phyloP scores from a whole-genome alignment of 1,140 invertebrate genomes.

The Aporrectodea caliginosa region DNA sequence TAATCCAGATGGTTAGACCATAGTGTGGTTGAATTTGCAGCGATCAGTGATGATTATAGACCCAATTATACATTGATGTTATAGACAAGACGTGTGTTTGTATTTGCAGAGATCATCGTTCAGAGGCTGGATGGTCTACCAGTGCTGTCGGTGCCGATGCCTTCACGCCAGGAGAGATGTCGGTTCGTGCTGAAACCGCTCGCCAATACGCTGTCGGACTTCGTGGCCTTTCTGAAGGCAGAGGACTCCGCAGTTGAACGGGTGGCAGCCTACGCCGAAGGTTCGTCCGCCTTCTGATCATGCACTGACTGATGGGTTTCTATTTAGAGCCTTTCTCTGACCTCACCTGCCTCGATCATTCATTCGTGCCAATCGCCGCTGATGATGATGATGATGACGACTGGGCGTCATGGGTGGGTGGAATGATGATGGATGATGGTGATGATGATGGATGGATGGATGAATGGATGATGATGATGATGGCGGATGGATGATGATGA shows the following conservation, averaged over 20 bases:
- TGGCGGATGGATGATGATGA: constrained; percentile 67
- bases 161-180: constrained; percentile 81
- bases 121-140: constrained; percentile 66
- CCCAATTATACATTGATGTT: too few species aligned
- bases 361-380: background rate
- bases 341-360: constrained; percentile 34
- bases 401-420: too few species aligned
- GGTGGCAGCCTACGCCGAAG: constrained; percentile 69
- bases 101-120: background rate
- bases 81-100: too few species aligned
- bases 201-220: constrained; percentile 85
- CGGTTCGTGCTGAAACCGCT: constrained; percentile 87
- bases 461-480: background rate
- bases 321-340: too few species aligned
- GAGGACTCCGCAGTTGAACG: constrained; percentile 90
- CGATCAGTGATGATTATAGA: too few species aligned
- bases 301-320: too few species aligned
- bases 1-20: too few species aligned
- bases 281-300: constrained; percentile 56
- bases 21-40: too few species aligned
- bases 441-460: too few species aligned
- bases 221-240: constrained; percentile 74
- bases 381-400: too few species aligned
- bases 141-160: constrained; percentile 83
- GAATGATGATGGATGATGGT: too few species aligned